Percentiles rank a stretch among this genome's conserved stretches.
Conservation (phyloP, 2,113 vertebrate species). For the Rhizomys pruinosus region DNA sequence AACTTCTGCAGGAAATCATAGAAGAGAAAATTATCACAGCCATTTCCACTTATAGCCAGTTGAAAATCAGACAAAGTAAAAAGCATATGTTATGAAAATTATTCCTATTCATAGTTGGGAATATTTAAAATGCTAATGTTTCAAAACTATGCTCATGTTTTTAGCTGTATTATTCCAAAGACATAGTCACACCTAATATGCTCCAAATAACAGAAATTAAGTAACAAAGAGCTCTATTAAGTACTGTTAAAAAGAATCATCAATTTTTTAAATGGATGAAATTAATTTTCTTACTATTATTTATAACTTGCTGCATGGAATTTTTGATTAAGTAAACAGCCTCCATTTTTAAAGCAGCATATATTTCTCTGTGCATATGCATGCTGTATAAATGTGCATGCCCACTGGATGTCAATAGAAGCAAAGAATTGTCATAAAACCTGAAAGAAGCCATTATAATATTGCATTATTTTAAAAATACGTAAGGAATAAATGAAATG, state of each 20-base stretch:
- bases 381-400: background rate
- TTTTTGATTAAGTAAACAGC: slow-evolving; percentile 23
- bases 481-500: background rate
- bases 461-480: background rate
- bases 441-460: background rate
- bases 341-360: background rate
- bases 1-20: slow-evolving; percentile 72
- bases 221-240: background rate
- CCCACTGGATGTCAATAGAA: background rate
- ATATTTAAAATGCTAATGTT: slow-evolving; percentile 57
- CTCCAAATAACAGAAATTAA: slow-evolving; percentile 18
- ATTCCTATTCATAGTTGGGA: slow-evolving; percentile 64
- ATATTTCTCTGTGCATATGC: background rate
- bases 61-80: slow-evolving; percentile 67
- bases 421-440: background rate
- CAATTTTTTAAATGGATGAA: background rate
- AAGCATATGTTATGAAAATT: slow-evolving; percentile 68
- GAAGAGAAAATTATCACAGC: slow-evolving; percentile 73
- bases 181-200: background rate
- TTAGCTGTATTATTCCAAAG: slow-evolving; percentile 55
- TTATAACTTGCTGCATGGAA: background rate
- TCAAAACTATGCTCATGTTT: slow-evolving; percentile 54
- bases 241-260: background rate
- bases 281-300: slow-evolving; percentile 48
- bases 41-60: slow-evolving; percentile 55